Percentiles rank a stretch among this genome's conserved stretches.
Evolutionary conservation across 2,797 vertebrate genomes (phyloP).

Genomic region (Uromys caudimaculatus): DNA sequence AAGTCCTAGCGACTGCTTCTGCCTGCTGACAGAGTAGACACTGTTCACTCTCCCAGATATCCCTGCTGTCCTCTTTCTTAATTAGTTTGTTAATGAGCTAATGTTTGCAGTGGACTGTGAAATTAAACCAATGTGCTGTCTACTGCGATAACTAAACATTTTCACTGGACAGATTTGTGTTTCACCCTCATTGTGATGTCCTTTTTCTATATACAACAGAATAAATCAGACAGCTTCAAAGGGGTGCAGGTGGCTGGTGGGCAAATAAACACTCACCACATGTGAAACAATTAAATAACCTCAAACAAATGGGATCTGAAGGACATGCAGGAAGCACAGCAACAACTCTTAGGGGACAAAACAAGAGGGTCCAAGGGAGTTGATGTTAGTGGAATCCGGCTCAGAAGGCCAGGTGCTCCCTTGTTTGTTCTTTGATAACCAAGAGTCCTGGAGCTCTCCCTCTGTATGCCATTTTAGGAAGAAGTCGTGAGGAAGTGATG

Average conservation of each 20-base stretch:
- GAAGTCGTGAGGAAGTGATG: background rate
- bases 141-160: constrained; percentile 63
- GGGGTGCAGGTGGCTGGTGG: constrained; percentile 39
- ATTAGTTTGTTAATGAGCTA: constrained; percentile 71
- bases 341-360: background rate
- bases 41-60: background rate
- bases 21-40: background rate
- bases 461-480: background rate
- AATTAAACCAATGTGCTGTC: constrained; percentile 67
- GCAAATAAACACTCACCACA: constrained; percentile 54
- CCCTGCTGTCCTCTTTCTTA: constrained; percentile 42
- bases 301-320: constrained; percentile 58
- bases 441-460: background rate
- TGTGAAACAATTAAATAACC: constrained; percentile 71
- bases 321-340: constrained; percentile 11
- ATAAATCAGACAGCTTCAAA: constrained; percentile 50
- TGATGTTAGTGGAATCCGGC: background rate
- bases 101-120: constrained; percentile 46
- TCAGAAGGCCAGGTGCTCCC: background rate
- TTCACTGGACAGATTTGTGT: constrained; percentile 47
- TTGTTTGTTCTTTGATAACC: background rate
- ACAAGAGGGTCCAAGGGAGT: background rate
- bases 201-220: constrained; percentile 30
- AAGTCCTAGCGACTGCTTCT: background rate
- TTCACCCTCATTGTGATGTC: constrained; percentile 4